Conservation (phyloP, 2,888 invertebrate genomes). For the Galerucella nymphaeae region DNA sequence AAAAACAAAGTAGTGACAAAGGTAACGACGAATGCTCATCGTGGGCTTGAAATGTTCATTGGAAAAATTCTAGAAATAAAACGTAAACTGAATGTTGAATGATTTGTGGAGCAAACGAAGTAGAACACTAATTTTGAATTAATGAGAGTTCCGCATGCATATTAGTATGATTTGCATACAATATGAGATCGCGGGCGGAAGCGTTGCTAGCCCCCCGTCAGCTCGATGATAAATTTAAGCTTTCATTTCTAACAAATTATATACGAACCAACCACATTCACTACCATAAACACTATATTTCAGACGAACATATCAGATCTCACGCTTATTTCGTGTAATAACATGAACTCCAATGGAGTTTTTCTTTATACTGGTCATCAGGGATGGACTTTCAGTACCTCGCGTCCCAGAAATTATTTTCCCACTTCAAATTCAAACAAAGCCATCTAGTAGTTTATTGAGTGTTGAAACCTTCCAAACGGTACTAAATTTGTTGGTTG, state of each 20-base stretch:
- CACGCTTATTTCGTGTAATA: conserved; percentile 48
- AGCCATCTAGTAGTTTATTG: too few relatives aligned
- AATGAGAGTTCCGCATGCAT: conserved; percentile 54
- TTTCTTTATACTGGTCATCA: conserved; percentile 21
- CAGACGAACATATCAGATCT: conserved; percentile 47
- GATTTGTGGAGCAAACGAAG: conserved; percentile 36
- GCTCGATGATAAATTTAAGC: conserved; percentile 53
- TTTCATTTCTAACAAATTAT: conserved; percentile 55
- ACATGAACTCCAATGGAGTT: conserved; percentile 43
- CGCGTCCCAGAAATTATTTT: too few relatives aligned
- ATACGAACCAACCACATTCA: conserved; percentile 52
- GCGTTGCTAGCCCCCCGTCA: conserved; percentile 51
- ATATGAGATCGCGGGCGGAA: conserved; percentile 55
- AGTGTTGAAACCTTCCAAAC: too few relatives aligned
- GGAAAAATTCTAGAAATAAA: conserved; percentile 17
- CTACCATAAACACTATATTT: conserved; percentile 45
- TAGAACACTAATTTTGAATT: conserved; percentile 49
- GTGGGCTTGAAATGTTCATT: neutral
- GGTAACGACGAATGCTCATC: too few relatives aligned
- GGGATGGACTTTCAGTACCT: conserved; percentile 1
- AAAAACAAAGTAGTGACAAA: neutral
- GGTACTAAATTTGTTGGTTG: too few relatives aligned
- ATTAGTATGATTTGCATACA: conserved; percentile 55
- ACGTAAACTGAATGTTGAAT: conserved; percentile 18
- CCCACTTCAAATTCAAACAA: too few relatives aligned